Evolutionary conservation across 1,140 invertebrate species (phyloP).

Genomic region (Drosophila erecta): DNA sequence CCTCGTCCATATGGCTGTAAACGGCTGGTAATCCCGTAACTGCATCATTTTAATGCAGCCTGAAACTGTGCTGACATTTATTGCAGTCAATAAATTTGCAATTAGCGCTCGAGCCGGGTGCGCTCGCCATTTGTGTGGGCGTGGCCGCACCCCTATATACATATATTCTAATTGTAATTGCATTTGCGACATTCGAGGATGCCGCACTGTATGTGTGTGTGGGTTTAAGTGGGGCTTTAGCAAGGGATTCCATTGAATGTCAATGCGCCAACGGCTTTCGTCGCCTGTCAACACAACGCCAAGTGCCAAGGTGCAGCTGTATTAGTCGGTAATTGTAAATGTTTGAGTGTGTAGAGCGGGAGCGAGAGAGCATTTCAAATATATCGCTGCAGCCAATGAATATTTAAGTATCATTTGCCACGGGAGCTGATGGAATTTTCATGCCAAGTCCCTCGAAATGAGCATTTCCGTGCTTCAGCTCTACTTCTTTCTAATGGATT

Average conservation of each 20-base stretch:
- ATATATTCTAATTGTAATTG: constrained; percentile 74
- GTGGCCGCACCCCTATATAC: constrained; percentile 28
- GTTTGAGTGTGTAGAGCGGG: not conserved
- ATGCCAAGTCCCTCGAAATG: constrained; percentile 46
- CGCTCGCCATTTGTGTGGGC: constrained; percentile 32
- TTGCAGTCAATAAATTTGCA: constrained; percentile 78
- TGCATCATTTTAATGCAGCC: constrained; percentile 61
- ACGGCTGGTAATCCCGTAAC: constrained; percentile 41
- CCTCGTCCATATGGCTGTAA: constrained; percentile 15
- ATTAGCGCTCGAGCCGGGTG: constrained; percentile 50
- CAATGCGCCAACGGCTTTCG: constrained; percentile 51
- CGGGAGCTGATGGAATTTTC: constrained; percentile 61
- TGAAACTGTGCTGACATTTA: constrained; percentile 69
- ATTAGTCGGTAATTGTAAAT: constrained; percentile 31
- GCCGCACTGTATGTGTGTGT: not conserved
- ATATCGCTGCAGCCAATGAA: constrained; percentile 64
- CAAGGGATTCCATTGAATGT: constrained; percentile 58
- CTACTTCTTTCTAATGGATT: constrained; percentile 28
- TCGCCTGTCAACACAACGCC: constrained; percentile 47
- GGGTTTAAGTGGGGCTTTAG: constrained; percentile 29
- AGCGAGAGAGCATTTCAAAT: constrained; percentile 51
- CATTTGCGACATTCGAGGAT: constrained; percentile 44
- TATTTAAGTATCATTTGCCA: constrained; percentile 69
- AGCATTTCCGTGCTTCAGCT: constrained; percentile 37
- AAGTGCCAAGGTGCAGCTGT: constrained; percentile 48